Base-by-base conservation (phyloP, 2,113 vertebrate species). In the Lepidothrix coronata region DNA sequence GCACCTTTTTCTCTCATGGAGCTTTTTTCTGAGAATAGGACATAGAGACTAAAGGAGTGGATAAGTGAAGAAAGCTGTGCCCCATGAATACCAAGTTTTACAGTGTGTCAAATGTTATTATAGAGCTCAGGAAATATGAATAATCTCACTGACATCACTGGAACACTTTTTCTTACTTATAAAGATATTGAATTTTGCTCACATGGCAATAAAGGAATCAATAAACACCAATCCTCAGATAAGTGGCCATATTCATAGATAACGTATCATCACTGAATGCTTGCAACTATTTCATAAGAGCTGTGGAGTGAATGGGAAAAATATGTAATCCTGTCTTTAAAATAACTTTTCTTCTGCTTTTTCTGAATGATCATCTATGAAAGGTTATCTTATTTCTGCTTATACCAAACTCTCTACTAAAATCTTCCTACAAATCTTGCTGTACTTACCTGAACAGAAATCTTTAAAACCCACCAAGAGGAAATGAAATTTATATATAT, bases 111-210 rank as follows among this genome's bases (percentile, higher is more conserved):
- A 52, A 80, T 78, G 16, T 72, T 88, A 54, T 70, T 57, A 23
- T 0, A 65, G 54, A 61, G 31, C 30, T 85, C 66, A 70, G 58
- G 51, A 96, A 95, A 94, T 35, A 73, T 44, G 72, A 92, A 75
- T 83, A 89, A 94, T 91, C 71, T 91, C 88, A 71, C 35, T 74
- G 85, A 88, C 71, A 88, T 93, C 74, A 85, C 25, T 24, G 30
- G 43, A 89, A 85, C 74, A 48, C 3, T 66, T 92, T 65, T 44
- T 41, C 54, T 51, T 87, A 19, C 65, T 79, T 88, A 85, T 46
- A 82, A 79, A 18, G 52, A 30, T 82, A 90, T 70, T 91, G 82
- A 62, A 79, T 85, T 94, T 90, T 88, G 37, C 62, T 85, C 75
- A 90, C 96, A 88, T 0, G 4, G 6, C 41, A 88, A 59, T 51